A percentile compares a stretch with the other conserved stretches of the same genome.
phyloP scores from a whole-genome alignment of 1,140 invertebrate species.

The Papilio polytes region DNA sequence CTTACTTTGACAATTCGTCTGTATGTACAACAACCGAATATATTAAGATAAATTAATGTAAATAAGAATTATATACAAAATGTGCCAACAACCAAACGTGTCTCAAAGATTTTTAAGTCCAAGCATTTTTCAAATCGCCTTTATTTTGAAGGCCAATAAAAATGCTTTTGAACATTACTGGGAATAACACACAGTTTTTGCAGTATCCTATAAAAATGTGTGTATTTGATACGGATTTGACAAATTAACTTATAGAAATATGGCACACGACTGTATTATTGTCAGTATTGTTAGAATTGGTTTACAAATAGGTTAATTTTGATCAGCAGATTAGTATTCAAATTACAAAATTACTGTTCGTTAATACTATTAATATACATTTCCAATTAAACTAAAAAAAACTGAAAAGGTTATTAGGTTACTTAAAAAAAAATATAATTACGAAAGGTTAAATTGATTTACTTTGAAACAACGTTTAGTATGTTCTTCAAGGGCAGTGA shows the following conservation, averaged over 20 bases:
- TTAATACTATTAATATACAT: not conserved
- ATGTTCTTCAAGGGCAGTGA: constrained; percentile 74
- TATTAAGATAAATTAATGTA: constrained; percentile 58
- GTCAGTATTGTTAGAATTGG: not conserved
- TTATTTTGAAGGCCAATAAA: constrained; percentile 74
- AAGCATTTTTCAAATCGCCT: constrained; percentile 77
- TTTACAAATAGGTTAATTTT: not conserved
- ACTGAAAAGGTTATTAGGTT: not conserved
- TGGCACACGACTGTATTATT: constrained; percentile 50
- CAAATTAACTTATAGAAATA: constrained; percentile 47
- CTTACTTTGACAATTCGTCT: constrained; percentile 45
- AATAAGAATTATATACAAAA: constrained; percentile 79
- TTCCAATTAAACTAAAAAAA: not conserved
- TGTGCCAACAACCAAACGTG: constrained; percentile 70
- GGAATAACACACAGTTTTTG: constrained; percentile 78
- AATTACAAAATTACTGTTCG: not conserved
- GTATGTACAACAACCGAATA: constrained; percentile 64
- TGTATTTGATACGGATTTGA: constrained; percentile 55
- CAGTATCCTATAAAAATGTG: constrained; percentile 81
- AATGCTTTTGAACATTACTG: constrained; percentile 62
- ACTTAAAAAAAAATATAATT: not conserved
- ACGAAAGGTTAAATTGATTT: constrained; percentile 6
- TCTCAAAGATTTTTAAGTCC: constrained; percentile 64
- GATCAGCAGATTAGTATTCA: not conserved
- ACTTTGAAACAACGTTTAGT: constrained; percentile 64